Evolutionary conservation across 2,113 vertebrate species (phyloP).

Genomic region (Pituophis catenifer): DNA sequence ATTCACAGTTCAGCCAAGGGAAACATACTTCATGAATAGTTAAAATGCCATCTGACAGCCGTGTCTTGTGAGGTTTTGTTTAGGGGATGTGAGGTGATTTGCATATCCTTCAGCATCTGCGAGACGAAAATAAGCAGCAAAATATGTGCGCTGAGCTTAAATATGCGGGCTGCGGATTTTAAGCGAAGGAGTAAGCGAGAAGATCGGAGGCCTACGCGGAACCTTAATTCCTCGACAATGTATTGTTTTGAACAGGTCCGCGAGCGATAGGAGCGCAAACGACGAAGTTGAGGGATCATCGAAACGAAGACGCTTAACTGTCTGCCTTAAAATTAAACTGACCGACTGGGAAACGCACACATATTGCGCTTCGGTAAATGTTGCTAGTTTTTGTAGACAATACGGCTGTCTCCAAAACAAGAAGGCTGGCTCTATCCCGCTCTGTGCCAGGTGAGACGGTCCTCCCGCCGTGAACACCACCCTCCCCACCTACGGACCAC

Average conservation of each 20-base stretch:
- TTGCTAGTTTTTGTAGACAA: neutral
- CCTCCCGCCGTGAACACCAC: neutral
- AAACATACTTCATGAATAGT: neutral
- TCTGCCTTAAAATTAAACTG: neutral
- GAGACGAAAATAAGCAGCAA: neutral
- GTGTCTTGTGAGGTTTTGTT: slow-evolving; percentile 29
- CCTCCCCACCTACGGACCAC: neutral
- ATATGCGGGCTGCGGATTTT: neutral
- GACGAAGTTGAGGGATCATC: neutral
- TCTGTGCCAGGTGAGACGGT: neutral
- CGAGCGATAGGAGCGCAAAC: neutral
- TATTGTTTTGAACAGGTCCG: neutral
- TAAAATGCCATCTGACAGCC: slow-evolving; percentile 33
- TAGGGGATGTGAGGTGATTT: neutral
- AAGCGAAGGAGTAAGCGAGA: neutral
- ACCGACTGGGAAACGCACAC: neutral
- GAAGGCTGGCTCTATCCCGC: neutral
- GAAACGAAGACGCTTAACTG: neutral
- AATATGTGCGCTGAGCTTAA: neutral
- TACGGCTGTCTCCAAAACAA: neutral
- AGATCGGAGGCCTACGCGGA: neutral
- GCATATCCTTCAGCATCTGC: neutral
- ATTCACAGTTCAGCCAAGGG: neutral
- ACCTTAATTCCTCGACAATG: neutral
- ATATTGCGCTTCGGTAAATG: neutral